Base-by-base conservation (phyloP, 2,888 invertebrate genomes). In the Auanema sp. region DNA sequence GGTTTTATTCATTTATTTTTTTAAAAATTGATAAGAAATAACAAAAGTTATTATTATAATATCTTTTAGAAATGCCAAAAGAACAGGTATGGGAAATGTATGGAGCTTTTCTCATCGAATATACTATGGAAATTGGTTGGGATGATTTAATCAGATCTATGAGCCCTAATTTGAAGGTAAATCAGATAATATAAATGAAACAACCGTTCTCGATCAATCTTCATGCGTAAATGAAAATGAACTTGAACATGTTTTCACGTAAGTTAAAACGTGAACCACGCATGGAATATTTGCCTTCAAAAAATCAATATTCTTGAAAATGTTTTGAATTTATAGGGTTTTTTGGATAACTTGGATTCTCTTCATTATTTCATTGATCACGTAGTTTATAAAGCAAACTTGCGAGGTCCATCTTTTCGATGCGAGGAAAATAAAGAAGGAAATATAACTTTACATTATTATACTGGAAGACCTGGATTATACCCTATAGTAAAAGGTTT, bases 311-410 rank as follows among this genome's bases (percentile, higher is more conserved):
- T 16, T n/a, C 6, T 14, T 42, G 43, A 18, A 52, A 47, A 55
- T 16, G n/a, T n/a, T 1, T 47, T 1, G 33, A 12, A 14, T 23
- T 23, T 55, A 14, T 24, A 79, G 69, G 96, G 96, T 85, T 97
- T 97, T 85, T 87, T 96, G 75, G 86, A 96, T 91, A 96, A 96
- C 86, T 87, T 97, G 81, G 96, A 97, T 84, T 95, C 95, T n/a
- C 88, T 97, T 2, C 96, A 97, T 58, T 81, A 80, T 67, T 83
- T 81, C 60, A 81, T 81, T 64, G 80, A 81, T 54, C 81, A 81
- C 55, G 80, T 81, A 10, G 80, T 81, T 11, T 81, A 81, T 65
- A 81, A 81, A 60, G 80, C 81, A 0, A 81, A 81, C 67, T 67
- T 81, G 1, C 72, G 75, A 49, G 62, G 80, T 25, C 96, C 96